Evolutionary conservation across 2,113 vertebrate genomes (phyloP).

Genomic region (Callospermophilus lateralis): DNA sequence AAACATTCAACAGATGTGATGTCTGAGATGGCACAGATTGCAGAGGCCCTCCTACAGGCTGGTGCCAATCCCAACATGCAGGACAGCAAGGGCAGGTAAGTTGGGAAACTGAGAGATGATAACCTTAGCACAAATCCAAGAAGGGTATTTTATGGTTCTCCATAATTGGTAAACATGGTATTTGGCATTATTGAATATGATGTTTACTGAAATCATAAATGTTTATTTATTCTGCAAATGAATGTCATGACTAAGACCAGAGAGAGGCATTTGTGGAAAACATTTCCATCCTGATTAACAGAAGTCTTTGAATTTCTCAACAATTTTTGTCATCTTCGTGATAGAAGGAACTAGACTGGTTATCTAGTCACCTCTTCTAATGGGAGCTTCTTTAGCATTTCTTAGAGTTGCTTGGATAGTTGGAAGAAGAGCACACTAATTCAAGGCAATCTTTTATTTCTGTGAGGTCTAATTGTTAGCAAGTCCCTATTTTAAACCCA

Average conservation of each 20-base stretch:
- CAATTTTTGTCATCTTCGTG: not conserved
- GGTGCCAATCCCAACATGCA: slow-evolving; percentile 99
- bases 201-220: not conserved
- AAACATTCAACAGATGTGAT: slow-evolving; percentile 93
- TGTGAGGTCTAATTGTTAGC: not conserved
- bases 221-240: not conserved
- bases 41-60: slow-evolving; percentile 94
- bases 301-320: not conserved
- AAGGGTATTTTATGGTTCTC: not conserved
- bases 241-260: not conserved
- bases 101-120: not conserved
- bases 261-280: not conserved
- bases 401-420: not conserved
- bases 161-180: not conserved
- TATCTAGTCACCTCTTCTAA: not conserved
- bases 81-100: slow-evolving; percentile 95
- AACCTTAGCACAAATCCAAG: not conserved
- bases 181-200: not conserved
- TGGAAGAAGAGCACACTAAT: not conserved
- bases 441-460: not conserved
- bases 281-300: slow-evolving; percentile 4
- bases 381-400: not conserved
- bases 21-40: slow-evolving; percentile 95
- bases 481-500: not conserved
- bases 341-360: not conserved